phyloP scores from a whole-genome alignment of 2,797 vertebrate genomes.

The Sphaeramia orbicularis region DNA sequence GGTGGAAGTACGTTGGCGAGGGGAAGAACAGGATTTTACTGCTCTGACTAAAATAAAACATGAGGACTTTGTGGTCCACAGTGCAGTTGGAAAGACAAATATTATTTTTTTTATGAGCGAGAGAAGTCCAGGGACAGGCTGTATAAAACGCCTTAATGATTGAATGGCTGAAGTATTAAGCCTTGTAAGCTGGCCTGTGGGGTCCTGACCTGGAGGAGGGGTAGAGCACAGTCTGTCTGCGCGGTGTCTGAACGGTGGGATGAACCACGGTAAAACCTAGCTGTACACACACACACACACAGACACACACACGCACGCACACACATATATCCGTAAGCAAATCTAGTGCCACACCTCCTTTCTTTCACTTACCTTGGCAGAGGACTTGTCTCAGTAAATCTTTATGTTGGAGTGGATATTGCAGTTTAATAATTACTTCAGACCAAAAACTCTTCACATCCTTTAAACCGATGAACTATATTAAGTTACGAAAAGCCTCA shows the following conservation, averaged over 20 bases:
- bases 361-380: constrained; percentile 46
- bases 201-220: constrained; percentile 62
- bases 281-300: constrained; percentile 20
- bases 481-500: constrained; percentile 20
- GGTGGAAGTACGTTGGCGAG: constrained; percentile 66
- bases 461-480: constrained; percentile 49
- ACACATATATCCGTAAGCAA: constrained; percentile 30
- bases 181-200: constrained; percentile 68
- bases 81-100: constrained; percentile 90
- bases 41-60: constrained; percentile 85
- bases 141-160: constrained; percentile 83
- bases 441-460: constrained; percentile 65
- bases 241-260: constrained; percentile 51
- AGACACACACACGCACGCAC: constrained; percentile 14
- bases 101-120: constrained; percentile 86
- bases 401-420: constrained; percentile 66
- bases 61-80: constrained; percentile 86
- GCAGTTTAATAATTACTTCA: constrained; percentile 73
- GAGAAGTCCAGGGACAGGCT: constrained; percentile 76
- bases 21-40: constrained; percentile 83
- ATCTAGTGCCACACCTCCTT: constrained; percentile 15
- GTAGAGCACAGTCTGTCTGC: constrained; percentile 39
- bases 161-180: constrained; percentile 87
- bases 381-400: constrained; percentile 52
- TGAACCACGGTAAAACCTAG: constrained; percentile 35